These are phyloP conservation scores for Colossoma macropomum DNA, from an alignment of 2,113 vertebrate genomes.

Conservation along the genomic window DNA sequence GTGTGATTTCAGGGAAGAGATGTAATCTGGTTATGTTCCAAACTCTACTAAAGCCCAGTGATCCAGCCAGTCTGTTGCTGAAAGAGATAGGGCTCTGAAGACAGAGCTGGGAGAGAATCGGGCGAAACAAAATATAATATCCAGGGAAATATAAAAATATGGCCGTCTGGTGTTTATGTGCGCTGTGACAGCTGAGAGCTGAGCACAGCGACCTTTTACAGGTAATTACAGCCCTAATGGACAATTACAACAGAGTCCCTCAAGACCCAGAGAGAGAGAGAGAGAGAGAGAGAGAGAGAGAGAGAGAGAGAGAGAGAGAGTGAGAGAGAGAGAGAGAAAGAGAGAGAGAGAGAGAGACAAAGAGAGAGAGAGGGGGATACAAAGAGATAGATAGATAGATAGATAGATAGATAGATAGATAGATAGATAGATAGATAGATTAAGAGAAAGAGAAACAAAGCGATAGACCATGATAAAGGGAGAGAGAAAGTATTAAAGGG, in stretches of 20 bases:
- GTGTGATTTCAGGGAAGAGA: neutral
- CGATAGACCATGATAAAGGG: neutral
- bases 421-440: neutral
- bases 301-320: neutral
- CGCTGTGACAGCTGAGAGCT: neutral
- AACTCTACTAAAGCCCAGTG: neutral
- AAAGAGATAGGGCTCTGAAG: neutral
- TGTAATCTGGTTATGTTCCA: neutral
- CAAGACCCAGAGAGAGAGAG: neutral
- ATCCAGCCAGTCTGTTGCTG: neutral
- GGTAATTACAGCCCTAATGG: conserved; percentile 13
- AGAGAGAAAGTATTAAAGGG: neutral
- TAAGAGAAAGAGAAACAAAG: neutral
- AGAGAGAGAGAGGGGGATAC: neutral
- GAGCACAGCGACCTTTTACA: conserved; percentile 7
- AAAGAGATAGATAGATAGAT: neutral
- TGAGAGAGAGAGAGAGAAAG: neutral
- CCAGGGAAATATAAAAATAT: neutral
- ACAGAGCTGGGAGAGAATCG: neutral
- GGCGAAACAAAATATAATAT: too few relatives aligned
- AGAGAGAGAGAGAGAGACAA: neutral
- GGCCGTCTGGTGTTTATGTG: neutral
- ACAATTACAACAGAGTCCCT: neutral
- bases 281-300: neutral
- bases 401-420: neutral